Evolutionary conservation across 2,113 vertebrate species (phyloP).

Genomic region (Neomonachus schauinslandi): DNA sequence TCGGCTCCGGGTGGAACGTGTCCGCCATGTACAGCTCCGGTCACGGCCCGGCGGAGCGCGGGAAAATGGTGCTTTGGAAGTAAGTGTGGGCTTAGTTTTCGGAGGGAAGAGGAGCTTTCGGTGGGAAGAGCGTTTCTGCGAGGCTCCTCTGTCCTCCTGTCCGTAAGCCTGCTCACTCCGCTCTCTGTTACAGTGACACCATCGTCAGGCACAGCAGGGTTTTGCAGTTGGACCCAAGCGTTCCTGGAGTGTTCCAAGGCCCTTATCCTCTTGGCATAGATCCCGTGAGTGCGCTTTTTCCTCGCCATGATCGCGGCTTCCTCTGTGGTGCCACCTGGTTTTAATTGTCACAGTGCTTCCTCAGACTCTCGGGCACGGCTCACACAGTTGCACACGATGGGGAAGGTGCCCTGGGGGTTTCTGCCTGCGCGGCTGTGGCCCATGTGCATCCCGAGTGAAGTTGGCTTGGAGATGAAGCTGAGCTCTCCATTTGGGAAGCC

Average conservation of each 20-base stretch:
- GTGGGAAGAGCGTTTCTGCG: fast-evolving
- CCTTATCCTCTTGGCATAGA: constrained; percentile 97
- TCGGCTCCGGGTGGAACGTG: constrained; percentile 95
- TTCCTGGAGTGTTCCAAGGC: constrained; percentile 93
- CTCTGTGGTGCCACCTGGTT: fast-evolving
- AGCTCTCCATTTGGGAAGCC: neutral
- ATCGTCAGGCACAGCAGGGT: constrained; percentile 76
- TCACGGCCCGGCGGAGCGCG: fast-evolving
- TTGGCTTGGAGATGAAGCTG: no score
- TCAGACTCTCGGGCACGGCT: fast-evolving
- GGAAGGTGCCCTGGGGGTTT: no score
- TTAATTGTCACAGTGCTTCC: fast-evolving
- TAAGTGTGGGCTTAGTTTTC: neutral
- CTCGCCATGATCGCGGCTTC: fast-evolving
- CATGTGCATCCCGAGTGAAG: fast-evolving
- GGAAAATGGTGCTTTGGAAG: constrained; percentile 67
- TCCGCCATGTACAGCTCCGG: constrained; percentile 88
- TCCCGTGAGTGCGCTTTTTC: constrained; percentile 89
- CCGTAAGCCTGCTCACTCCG: fast-evolving
- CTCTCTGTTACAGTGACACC: constrained; percentile 69
- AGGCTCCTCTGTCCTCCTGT: fast-evolving
- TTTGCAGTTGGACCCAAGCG: constrained; percentile 91
- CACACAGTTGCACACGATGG: fast-evolving
- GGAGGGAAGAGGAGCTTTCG: fast-evolving
- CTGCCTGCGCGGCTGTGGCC: neutral